A percentile compares a stretch with the other conserved stretches of the same genome.
Evolutionary conservation across 1,140 invertebrate genomes (phyloP).

Genomic region (Oryzaephilus surinamensis): DNA sequence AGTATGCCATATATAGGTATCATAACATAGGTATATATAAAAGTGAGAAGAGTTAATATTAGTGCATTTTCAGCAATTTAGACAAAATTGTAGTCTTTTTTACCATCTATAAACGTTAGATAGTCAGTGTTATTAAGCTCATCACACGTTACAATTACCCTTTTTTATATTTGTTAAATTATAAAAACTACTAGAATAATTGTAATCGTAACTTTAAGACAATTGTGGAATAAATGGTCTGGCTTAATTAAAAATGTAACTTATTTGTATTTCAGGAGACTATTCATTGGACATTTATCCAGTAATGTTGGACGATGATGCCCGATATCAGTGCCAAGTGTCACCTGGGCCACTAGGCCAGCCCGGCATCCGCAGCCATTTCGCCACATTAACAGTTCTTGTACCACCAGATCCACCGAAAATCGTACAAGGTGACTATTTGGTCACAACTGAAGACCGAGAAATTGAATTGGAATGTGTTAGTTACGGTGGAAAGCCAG

Average conservation of each 20-base stretch:
- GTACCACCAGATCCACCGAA: conserved; percentile 81
- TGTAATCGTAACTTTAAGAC: no score
- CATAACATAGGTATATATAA: no score
- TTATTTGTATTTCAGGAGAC: conserved; percentile 58
- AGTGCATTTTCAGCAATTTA: conserved; percentile 28
- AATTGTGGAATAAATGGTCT: background rate
- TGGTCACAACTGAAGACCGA: conserved; percentile 76
- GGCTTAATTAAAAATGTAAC: conserved; percentile 1
- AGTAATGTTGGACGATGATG: conserved; percentile 82
- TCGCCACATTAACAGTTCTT: conserved; percentile 72
- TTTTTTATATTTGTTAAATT: background rate
- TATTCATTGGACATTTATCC: conserved; percentile 79
- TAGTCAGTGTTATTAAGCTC: background rate
- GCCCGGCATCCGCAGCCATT: conserved; percentile 68
- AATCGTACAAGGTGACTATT: conserved; percentile 72
- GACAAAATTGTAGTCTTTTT: conserved; percentile 24
- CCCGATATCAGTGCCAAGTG: conserved; percentile 84
- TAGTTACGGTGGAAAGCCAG: conserved; percentile 80
- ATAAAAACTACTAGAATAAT: background rate
- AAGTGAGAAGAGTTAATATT: conserved; percentile 28
- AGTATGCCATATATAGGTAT: no score
- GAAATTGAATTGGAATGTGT: conserved; percentile 83
- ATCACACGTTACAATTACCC: background rate
- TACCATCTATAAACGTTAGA: conserved; percentile 9
- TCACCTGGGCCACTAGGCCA: conserved; percentile 56